Percentiles rank a stretch among this genome's conserved stretches.
Evolutionary conservation across 2,888 invertebrate species (phyloP).

Genomic region (Noctua janthina): DNA sequence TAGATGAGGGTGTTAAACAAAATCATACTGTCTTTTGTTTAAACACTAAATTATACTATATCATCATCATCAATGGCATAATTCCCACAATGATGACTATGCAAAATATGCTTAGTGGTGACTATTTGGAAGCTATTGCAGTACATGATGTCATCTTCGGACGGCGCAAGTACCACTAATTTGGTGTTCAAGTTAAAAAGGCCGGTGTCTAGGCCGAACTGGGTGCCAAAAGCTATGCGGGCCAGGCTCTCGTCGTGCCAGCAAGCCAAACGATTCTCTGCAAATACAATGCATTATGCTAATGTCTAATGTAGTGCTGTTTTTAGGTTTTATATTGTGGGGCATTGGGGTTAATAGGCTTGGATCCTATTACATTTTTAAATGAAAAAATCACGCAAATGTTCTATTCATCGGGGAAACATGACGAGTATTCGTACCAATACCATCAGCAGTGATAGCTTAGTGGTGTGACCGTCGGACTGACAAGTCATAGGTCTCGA

Average conservation of each 20-base stretch:
- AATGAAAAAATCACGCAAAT: neutral
- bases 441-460: neutral
- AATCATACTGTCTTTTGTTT: neutral
- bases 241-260: constrained; percentile 76
- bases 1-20: neutral
- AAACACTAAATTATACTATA: neutral
- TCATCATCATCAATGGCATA: neutral
- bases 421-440: neutral
- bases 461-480: neutral
- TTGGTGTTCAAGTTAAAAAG: constrained; percentile 75
- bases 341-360: constrained; percentile 10
- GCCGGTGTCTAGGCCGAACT: constrained; percentile 72
- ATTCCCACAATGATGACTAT: constrained; percentile 17
- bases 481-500: no score
- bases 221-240: constrained; percentile 80
- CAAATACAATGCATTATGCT: constrained; percentile 81
- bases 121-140: constrained; percentile 73
- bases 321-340: constrained; percentile 26
- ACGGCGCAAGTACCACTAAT: constrained; percentile 77
- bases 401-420: neutral
- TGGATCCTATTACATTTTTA: neutral
- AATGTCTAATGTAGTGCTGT: constrained; percentile 67
- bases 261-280: constrained; percentile 69
- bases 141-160: constrained; percentile 69
- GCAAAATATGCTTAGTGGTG: constrained; percentile 40